A percentile compares a stretch with the other conserved stretches of the same genome.
phyloP scores from a whole-genome alignment of 2,797 vertebrate genomes.

The Pseudochirops corinnae region DNA sequence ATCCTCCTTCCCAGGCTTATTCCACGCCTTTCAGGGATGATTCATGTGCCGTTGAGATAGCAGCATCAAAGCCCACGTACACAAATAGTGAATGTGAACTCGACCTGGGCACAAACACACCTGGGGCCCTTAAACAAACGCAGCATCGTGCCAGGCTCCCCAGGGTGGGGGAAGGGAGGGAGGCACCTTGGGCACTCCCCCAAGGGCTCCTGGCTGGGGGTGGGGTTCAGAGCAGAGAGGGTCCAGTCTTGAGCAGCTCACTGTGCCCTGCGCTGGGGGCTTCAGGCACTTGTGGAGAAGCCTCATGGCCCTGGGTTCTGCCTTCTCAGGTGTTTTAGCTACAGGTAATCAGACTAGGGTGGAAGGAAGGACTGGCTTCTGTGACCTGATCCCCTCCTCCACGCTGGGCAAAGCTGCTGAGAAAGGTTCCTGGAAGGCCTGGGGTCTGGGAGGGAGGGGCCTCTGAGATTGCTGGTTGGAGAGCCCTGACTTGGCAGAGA shows the following conservation, averaged over 20 bases:
- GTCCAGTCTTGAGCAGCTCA: background rate
- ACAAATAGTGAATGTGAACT: conserved; percentile 75
- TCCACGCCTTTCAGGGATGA: background rate
- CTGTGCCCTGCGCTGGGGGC: background rate
- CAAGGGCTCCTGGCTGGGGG: background rate
- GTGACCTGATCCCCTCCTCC: background rate
- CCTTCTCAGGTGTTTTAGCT: background rate
- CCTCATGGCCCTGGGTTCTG: accelerated
- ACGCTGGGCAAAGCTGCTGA: background rate
- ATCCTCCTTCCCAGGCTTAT: background rate
- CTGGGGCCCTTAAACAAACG: conserved; percentile 59
- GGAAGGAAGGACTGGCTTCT: background rate
- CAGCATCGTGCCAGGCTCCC: background rate
- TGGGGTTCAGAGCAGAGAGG: too few relatives aligned
- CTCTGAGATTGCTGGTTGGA: too few relatives aligned
- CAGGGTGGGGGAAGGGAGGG: background rate
- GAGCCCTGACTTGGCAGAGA: background rate
- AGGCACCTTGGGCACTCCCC: background rate
- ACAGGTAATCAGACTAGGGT: background rate
- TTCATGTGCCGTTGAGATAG: conserved; percentile 26
- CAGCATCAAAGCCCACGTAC: conserved; percentile 46
- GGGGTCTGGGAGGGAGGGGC: too few relatives aligned
- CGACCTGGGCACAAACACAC: conserved; percentile 42
- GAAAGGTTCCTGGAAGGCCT: background rate
- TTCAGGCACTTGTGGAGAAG: background rate